Evolutionary conservation across 1,140 invertebrate genomes (phyloP).

Genomic region (Drosophila orosa): DNA sequence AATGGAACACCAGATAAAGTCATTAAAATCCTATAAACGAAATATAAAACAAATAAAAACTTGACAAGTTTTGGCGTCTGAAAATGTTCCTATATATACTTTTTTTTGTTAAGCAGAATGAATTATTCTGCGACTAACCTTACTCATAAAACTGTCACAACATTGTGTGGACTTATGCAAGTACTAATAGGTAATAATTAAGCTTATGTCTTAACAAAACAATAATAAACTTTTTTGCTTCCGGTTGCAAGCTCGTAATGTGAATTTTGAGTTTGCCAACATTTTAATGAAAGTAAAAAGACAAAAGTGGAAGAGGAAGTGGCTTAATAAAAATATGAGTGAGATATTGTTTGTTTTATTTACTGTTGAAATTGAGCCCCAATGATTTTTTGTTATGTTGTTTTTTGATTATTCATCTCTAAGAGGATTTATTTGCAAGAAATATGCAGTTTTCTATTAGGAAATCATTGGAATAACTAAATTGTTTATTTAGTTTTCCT

Average conservation of each 20-base stretch:
- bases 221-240: neutral
- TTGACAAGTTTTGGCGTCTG: conserved; percentile 4
- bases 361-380: neutral
- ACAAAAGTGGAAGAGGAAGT: conserved; percentile 2
- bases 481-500: neutral
- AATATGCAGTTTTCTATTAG: neutral
- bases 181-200: neutral
- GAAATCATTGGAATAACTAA: neutral
- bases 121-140: neutral
- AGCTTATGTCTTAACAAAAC: neutral
- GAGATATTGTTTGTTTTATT: neutral
- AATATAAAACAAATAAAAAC: conserved; percentile 7
- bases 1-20: conserved; percentile 14
- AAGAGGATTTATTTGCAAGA: neutral
- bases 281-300: neutral
- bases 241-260: conserved; percentile 2
- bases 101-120: neutral
- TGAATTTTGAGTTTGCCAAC: conserved; percentile 3
- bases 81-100: neutral
- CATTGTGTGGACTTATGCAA: conserved; percentile 1
- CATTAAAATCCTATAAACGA: conserved; percentile 8
- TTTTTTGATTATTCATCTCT: neutral
- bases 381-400: neutral
- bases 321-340: neutral
- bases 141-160: conserved; percentile 7